phyloP scores from a whole-genome alignment of 2,113 vertebrate species.

The Tupaia tana region DNA sequence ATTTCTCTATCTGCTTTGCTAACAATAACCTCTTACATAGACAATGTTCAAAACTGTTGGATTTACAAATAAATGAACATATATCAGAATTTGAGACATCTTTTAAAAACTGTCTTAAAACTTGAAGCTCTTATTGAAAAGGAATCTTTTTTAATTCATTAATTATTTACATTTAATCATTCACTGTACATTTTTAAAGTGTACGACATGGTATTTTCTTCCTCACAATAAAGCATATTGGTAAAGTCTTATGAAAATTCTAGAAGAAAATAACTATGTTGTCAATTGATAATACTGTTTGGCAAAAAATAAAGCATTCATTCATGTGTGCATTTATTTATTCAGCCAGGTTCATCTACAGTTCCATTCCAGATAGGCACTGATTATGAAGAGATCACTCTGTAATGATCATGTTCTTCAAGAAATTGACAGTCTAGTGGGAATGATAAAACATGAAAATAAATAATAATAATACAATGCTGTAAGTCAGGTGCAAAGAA shows the following conservation, averaged over 20 bases:
- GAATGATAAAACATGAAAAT: neutral
- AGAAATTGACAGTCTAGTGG: neutral
- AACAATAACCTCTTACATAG: neutral
- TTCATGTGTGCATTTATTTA: neutral
- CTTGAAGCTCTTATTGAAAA: neutral
- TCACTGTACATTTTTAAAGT: no score
- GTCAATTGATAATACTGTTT: neutral
- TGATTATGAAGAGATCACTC: neutral
- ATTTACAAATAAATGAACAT: neutral
- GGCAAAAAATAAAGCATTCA: neutral
- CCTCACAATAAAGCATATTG: neutral
- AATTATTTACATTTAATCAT: no score
- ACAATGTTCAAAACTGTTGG: neutral
- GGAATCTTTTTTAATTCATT: neutral
- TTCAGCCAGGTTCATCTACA: neutral
- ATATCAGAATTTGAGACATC: neutral
- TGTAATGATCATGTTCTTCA: neutral
- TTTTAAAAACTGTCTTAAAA: neutral
- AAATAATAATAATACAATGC: neutral
- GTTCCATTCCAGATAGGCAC: neutral
- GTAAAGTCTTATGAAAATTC: neutral
- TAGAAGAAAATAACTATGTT: neutral
- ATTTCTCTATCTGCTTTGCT: neutral
- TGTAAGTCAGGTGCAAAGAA: neutral
- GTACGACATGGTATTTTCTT: no score